These are phyloP conservation scores for Acronicta alni DNA, from an alignment of 2,888 invertebrate genomes.

Conservation along the genomic window DNA sequence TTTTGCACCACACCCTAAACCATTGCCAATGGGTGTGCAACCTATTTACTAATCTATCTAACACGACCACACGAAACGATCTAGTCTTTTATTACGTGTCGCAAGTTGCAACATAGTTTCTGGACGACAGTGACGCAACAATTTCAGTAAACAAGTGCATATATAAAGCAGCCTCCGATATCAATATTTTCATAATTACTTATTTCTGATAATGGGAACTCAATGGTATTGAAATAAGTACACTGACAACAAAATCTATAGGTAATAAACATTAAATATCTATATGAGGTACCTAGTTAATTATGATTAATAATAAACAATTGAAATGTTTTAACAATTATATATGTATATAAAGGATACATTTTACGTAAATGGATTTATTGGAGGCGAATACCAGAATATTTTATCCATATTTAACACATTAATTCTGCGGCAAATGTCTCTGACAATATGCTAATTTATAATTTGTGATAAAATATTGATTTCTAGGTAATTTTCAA, in stretches of 20 bases:
- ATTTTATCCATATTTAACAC: conserved; percentile 32
- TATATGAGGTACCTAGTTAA: not conserved
- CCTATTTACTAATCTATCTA: conserved; percentile 33
- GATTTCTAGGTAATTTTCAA: conserved; percentile 49
- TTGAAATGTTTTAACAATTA: conserved; percentile 8
- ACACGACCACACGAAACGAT: conserved; percentile 24
- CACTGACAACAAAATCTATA: too few relatives aligned
- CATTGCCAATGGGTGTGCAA: conserved; percentile 29
- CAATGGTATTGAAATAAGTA: too few relatives aligned
- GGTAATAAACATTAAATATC: too few relatives aligned
- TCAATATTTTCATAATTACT: too few relatives aligned
- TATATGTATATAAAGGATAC: conserved; percentile 3
- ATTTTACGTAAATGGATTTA: conserved; percentile 29
- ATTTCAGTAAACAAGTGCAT: not conserved
- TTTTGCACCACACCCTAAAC: conserved; percentile 67
- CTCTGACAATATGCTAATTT: conserved; percentile 50
- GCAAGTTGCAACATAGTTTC: conserved; percentile 7
- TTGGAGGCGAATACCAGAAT: conserved; percentile 29
- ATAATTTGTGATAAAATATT: conserved; percentile 47
- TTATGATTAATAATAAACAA: conserved; percentile 10
- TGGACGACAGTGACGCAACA: too few relatives aligned
- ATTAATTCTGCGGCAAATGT: conserved; percentile 35
- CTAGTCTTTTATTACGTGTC: conserved; percentile 1
- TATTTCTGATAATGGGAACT: too few relatives aligned
- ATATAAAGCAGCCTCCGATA: too few relatives aligned